Evolutionary conservation across 2,888 invertebrate genomes (phyloP), one percentile per base, ranked within the genome.

Genomic region (Eupithecia tripunctaria): DNA sequence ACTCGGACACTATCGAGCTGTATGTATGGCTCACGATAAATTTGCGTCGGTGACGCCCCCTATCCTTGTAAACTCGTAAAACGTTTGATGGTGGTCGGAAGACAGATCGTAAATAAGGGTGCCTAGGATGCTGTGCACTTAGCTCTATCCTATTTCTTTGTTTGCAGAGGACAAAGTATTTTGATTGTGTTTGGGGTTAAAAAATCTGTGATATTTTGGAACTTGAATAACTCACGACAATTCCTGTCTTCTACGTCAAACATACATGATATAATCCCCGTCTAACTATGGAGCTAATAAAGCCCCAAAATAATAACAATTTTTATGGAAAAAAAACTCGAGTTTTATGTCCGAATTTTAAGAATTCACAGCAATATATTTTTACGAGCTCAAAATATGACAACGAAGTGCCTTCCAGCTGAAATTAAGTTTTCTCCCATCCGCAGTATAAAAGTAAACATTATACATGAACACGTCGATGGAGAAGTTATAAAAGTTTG

Each of bases 1-100:
- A 87, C 83, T 86, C 76, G 85, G 84, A 84, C 84, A 84, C 70
- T 78, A 78, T 78, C 47, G 72, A 67, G 71, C 70, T 68, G 63
- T 81, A 80, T 80, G 83, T 85, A 84, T 85, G 87, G 86, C 81
- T 82, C 74, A 84, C 85, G 84, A 90, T 92, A 90, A 91, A 91
- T 91, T 87, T 82, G 83, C 80, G 84, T 85, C 82, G 81, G 80
- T 80, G 84, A 86, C 90, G 87, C 89, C 90, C 89, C 85, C 86
- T 78, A 86, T 82, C 85, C 86, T 85, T 87, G 88, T 84, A 85
- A 82, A 85, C 84, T 89, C 88, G 87, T 90, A 91, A 90, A 92
- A 86, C 82, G 86, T 86, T 83, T 90, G 88, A 88, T 86, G 85
- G 83, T 81, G 82, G 84, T 85, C 82, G 83, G 82, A 84, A 77